phyloP scores from a whole-genome alignment of 1,140 invertebrate species.

The Scaptodrosophila lebanonensis region DNA sequence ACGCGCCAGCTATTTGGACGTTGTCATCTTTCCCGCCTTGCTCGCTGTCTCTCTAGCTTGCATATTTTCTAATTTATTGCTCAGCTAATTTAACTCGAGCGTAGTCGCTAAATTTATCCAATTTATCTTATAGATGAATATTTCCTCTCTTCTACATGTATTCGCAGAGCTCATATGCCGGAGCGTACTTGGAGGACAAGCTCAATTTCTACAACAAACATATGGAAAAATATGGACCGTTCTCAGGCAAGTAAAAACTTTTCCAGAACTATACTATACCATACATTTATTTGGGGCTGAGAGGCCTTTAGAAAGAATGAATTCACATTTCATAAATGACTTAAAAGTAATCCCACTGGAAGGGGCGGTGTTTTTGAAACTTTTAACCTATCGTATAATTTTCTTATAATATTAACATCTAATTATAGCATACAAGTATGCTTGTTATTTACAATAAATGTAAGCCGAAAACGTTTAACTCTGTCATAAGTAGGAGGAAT shows the following conservation, averaged over 20 bases:
- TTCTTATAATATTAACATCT: too few relatives aligned
- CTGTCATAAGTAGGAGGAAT: too few relatives aligned
- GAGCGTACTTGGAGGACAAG: slow-evolving; percentile 70
- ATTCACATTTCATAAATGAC: too few relatives aligned
- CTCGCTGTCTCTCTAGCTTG: slow-evolving; percentile 23
- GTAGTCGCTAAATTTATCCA: slow-evolving; percentile 12
- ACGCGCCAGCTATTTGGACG: slow-evolving; percentile 39
- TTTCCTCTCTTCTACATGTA: not conserved
- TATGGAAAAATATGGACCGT: slow-evolving; percentile 65
- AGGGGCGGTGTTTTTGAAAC: too few relatives aligned
- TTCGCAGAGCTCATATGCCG: slow-evolving; percentile 75
- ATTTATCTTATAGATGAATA: slow-evolving; percentile 11
- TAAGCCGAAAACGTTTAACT: too few relatives aligned
- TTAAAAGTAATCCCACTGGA: too few relatives aligned
- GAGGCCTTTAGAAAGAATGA: too few relatives aligned
- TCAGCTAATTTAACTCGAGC: slow-evolving; percentile 39
- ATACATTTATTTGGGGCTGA: too few relatives aligned
- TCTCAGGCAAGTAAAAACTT: slow-evolving; percentile 63
- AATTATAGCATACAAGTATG: too few relatives aligned
- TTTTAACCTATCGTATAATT: too few relatives aligned
- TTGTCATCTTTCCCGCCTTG: slow-evolving; percentile 33
- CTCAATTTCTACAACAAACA: slow-evolving; percentile 62
- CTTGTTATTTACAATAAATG: too few relatives aligned
- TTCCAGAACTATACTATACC: too few relatives aligned
- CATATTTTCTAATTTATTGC: slow-evolving; percentile 35